Evolutionary conservation across 2,888 invertebrate genomes (phyloP), one percentile per base, ranked within the genome.

Genomic region (Lepidocyrtinus sp.): DNA sequence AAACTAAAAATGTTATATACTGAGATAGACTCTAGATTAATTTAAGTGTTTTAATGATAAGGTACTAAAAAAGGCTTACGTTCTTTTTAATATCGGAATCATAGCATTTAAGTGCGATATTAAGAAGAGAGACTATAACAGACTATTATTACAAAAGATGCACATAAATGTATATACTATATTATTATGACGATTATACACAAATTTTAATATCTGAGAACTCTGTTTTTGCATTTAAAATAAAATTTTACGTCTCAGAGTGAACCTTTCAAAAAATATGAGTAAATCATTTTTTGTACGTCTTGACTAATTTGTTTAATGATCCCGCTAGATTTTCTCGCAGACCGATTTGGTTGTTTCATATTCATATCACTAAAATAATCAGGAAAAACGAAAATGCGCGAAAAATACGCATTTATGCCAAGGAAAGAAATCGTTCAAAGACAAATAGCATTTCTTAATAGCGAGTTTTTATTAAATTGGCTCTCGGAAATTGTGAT

Each of bases 121-220:
- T 77, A 77, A 71, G 76, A 77, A 78, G 67, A 78, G 78, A 78
- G 73, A 78, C 77, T 77, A 77, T 77, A 63, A 76, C 68, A 77
- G 71, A 77, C 36, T 36, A 70, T 71, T 77, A 70, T 75, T 65
- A 59, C 25, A 63, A 59, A 46, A 67, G 67, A 69, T 78, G 73
- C 73, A 78, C 78, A 78, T 78, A 78, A 77, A 63, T 78, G 78
- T 78, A 78, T 67, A 78, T 72, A 78, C 45, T 36, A 36, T 36
- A 36, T 36, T 36, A 36, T 36, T 36, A 36, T 36, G 36, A 36
- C 36, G 36, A 36, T 36, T 36, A 36, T 36, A 36, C 36, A 36
- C 55, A 26, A 50, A 65, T 73, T 78, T 72, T 78, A 78, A 78
- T 78, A 69, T 73, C 62, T 68, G 78, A 77, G 64, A 71, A 71